Evolutionary conservation across 2,888 invertebrate species (phyloP).

Genomic region (Leucoma salicis): DNA sequence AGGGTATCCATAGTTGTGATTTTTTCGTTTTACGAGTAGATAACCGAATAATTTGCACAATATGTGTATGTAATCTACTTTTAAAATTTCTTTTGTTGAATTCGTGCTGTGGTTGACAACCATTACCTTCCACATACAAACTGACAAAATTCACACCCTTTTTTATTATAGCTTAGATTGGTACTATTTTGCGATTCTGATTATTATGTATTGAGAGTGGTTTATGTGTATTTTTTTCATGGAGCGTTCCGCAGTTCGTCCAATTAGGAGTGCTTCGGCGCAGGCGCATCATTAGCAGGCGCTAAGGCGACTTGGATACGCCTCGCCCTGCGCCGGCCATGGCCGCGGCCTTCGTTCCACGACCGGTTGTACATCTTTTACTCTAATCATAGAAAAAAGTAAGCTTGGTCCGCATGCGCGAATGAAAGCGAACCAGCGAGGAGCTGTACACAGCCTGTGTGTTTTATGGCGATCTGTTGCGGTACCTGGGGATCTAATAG

Average conservation of each 20-base stretch:
- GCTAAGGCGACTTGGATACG: constrained; percentile 37
- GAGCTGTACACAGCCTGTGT: constrained; percentile 58
- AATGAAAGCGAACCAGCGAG: constrained; percentile 73
- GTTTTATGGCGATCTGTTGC: constrained; percentile 73
- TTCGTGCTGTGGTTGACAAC: too few species aligned
- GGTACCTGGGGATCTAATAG: constrained; percentile 51
- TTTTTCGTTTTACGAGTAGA: too few species aligned
- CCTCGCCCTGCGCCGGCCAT: constrained; percentile 54
- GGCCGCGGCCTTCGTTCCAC: constrained; percentile 70
- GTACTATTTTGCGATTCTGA: constrained; percentile 42
- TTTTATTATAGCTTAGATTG: too few species aligned
- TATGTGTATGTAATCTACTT: too few species aligned
- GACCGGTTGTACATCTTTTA: constrained; percentile 79
- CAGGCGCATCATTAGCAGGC: constrained; percentile 73
- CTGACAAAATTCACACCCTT: too few species aligned
- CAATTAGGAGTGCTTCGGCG: constrained; percentile 75
- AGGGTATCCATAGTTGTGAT: too few species aligned
- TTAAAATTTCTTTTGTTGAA: too few species aligned
- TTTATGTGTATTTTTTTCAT: constrained; percentile 63
- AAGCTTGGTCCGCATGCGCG: constrained; percentile 62
- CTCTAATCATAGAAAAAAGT: constrained; percentile 79
- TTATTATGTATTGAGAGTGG: constrained; percentile 55
- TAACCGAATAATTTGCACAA: too few species aligned
- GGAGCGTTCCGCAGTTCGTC: constrained; percentile 56
- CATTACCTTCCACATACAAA: too few species aligned